A percentile compares a stretch with the other conserved stretches of the same genome.
Conservation (phyloP, 2,888 invertebrate species). For the Timandra comae region DNA sequence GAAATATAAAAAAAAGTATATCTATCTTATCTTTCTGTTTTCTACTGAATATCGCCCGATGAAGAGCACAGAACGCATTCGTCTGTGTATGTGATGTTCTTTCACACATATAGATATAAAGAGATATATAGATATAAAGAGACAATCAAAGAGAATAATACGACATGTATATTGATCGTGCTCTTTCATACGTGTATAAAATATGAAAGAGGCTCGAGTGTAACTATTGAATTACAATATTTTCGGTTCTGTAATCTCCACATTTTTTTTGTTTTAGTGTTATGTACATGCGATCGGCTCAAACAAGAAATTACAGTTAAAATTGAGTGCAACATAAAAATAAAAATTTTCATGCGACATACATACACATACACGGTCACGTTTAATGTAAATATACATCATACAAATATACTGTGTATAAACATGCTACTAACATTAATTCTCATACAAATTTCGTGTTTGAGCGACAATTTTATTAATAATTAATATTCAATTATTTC, state of each 20-base stretch:
- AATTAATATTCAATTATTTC: constrained; percentile 17
- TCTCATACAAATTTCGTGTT: constrained; percentile 51
- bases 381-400: no score
- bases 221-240: no score
- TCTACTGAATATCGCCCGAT: no score
- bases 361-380: constrained; percentile 15
- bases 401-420: no score
- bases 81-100: no score
- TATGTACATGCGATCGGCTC: constrained; percentile 49
- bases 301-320: constrained; percentile 66
- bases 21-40: no score
- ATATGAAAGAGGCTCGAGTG: constrained; percentile 1
- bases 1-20: no score
- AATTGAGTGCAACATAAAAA: constrained; percentile 39
- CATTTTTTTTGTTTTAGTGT: constrained; percentile 5
- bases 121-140: no score
- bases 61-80: no score
- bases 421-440: constrained; percentile 10
- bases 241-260: constrained; percentile 3
- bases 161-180: no score
- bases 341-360: constrained; percentile 20
- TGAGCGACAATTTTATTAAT: constrained; percentile 41
- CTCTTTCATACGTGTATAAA: neutral
- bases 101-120: no score
- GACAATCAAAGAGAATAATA: no score